Base-by-base conservation (phyloP, 2,113 vertebrate species). In the Onychostruthus taczanowskii region DNA sequence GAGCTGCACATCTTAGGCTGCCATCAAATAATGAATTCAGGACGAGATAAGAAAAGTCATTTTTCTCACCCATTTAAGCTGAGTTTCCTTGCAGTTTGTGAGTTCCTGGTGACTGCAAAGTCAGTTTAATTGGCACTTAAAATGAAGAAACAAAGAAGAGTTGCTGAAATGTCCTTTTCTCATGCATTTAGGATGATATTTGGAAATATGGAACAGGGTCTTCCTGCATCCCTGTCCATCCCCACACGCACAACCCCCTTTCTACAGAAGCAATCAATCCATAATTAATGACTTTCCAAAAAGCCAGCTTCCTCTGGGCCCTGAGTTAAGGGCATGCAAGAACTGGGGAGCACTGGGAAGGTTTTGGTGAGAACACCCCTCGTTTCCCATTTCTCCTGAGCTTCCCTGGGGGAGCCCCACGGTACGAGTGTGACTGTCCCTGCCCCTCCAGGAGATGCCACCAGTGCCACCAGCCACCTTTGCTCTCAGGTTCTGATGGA, bases 401-500 rank as follows among this genome's bases (percentile, higher is more conserved):
- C 90, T 44, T 35, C 41, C 62, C 87, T 30, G 1, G 85, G 93
- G 93, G 41, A 43, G 79, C 68, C 6, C 80, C 49, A 3, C 1
- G 67, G 79, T 75, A 73, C 55, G 17, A 39, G 63, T 15, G 68
- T 17, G 85, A 33, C 81, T 41, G 56, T 58, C 81, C 27, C 89
- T 31, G 58, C 43, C 75, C 81, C 79, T 74, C 26, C 47, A 16
- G 82, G 33, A 43, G 64, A 23, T 73, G 79, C 87, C 94, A 85
- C 87, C 90, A 77, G 85, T 73, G 79, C 85, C 94, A 84, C 87
- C 90, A 86, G 87, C 87, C 3, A 76, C 69, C 94, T 95, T 43
- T 82, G 91, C 93, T 97, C 97, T 97, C 96, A 97, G 95, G 97
- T 94, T 97, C 93, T 90, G 90, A 93, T 62, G 94, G 94, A 96